These are phyloP conservation scores for Danio aesculapii DNA, from an alignment of 2,797 vertebrate species.

Conservation along the genomic window DNA sequence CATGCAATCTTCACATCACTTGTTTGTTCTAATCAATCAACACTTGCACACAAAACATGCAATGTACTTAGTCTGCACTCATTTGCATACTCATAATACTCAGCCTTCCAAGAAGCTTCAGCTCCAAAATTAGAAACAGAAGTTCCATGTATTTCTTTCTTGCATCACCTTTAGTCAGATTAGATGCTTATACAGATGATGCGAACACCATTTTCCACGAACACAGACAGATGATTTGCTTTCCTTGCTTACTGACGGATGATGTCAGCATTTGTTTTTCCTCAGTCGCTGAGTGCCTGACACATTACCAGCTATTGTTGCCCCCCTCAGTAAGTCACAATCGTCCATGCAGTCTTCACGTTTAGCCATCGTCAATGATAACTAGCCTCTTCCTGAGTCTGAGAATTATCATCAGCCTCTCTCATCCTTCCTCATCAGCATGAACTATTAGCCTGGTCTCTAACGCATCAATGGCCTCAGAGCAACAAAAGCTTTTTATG, in stretches of 20 bases:
- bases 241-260: constrained; percentile 11
- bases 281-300: constrained; percentile 16
- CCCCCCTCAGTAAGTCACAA: constrained; percentile 43
- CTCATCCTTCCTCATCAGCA: constrained; percentile 42
- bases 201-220: neutral
- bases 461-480: constrained; percentile 38
- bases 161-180: neutral
- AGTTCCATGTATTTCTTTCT: too few relatives aligned
- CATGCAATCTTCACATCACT: neutral
- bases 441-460: constrained; percentile 56
- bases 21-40: neutral
- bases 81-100: neutral
- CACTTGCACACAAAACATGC: neutral
- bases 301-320: constrained; percentile 58
- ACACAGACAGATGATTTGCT: constrained; percentile 15
- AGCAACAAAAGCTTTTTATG: constrained; percentile 41
- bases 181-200: neutral
- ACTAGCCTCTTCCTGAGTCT: constrained; percentile 46
- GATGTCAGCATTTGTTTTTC: constrained; percentile 26
- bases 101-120: too few relatives aligned
- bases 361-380: constrained; percentile 37
- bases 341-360: constrained; percentile 34
- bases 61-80: neutral
- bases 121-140: too few relatives aligned
- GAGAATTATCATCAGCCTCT: constrained; percentile 46